Conservation (phyloP, 2,888 invertebrate species). For the Oscheius sp. region DNA sequence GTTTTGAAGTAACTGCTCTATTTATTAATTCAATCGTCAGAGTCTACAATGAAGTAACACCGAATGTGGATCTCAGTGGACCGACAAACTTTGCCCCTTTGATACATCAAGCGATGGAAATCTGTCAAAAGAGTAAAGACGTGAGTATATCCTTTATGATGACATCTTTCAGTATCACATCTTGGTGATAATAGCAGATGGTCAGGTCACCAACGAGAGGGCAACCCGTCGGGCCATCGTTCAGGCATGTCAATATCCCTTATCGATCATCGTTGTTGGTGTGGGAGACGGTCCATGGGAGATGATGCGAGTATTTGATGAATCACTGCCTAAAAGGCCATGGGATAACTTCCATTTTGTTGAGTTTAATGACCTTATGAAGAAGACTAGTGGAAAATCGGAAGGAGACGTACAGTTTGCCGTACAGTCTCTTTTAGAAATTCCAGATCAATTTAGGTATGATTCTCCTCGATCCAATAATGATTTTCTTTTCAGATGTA, state of each 20-base stretch:
- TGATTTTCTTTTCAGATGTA: slow-evolving; percentile 39
- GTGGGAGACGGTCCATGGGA: slow-evolving; percentile 75
- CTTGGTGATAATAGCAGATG: slow-evolving; percentile 74
- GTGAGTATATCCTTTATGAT: slow-evolving; percentile 38
- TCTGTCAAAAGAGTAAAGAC: slow-evolving; percentile 72
- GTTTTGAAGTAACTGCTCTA: slow-evolving; percentile 68
- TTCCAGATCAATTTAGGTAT: slow-evolving; percentile 73
- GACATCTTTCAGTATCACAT: slow-evolving; percentile 73
- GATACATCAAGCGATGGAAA: slow-evolving; percentile 73
- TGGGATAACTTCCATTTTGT: slow-evolving; percentile 76
- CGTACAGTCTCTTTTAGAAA: slow-evolving; percentile 74
- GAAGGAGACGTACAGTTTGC: slow-evolving; percentile 66
- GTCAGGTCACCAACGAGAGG: slow-evolving; percentile 74
- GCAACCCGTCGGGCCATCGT: slow-evolving; percentile 74
- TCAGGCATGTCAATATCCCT: slow-evolving; percentile 73
- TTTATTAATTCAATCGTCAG: slow-evolving; percentile 33
- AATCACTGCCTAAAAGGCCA: slow-evolving; percentile 72
- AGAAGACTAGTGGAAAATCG: slow-evolving; percentile 33
- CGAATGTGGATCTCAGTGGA: slow-evolving; percentile 72
- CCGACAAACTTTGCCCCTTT: slow-evolving; percentile 75
- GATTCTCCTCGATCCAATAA: not conserved
- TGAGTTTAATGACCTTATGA: slow-evolving; percentile 71
- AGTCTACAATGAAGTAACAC: slow-evolving; percentile 72
- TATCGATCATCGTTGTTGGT: slow-evolving; percentile 74
- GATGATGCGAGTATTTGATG: slow-evolving; percentile 74